Conservation (phyloP, 2,113 vertebrate genomes). For the Marcusenius ussheri region DNA sequence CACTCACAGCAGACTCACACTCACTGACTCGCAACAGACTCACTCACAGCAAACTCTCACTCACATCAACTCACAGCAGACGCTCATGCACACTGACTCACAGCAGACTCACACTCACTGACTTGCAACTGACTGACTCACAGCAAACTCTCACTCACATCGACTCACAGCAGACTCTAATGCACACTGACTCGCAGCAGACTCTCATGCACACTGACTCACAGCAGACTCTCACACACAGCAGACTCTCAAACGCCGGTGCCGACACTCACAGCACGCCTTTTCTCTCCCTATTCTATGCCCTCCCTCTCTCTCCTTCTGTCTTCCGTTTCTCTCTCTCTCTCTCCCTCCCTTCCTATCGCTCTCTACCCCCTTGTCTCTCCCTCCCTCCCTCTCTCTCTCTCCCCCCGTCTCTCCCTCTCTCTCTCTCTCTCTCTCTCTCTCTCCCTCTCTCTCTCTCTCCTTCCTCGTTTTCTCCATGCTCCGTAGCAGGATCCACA, state of each 20-base stretch:
- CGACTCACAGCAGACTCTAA: background rate
- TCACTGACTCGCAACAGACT: background rate
- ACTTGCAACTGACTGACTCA: background rate
- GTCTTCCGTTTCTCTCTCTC: background rate
- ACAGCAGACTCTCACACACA: background rate
- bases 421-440: no score
- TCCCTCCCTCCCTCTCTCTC: slow-evolving; percentile 12
- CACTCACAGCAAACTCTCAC: background rate
- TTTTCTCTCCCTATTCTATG: slow-evolving; percentile 18
- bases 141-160: background rate
- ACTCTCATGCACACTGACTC: background rate
- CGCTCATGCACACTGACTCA: background rate
- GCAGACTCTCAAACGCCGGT: background rate
- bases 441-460: slow-evolving; percentile 10
- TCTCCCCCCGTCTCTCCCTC: background rate
- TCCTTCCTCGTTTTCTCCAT: slow-evolving; percentile 2
- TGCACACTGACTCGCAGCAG: background rate
- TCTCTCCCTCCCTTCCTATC: background rate
- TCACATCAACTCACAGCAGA: background rate
- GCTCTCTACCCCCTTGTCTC: background rate
- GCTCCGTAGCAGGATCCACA: slow-evolving; percentile 24
- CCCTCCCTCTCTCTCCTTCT: background rate
- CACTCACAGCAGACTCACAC: background rate
- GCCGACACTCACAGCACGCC: background rate
- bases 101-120: background rate